These are phyloP conservation scores for Notamacropus eugenii DNA, from an alignment of 2,797 vertebrate genomes.

Conservation along the genomic window DNA sequence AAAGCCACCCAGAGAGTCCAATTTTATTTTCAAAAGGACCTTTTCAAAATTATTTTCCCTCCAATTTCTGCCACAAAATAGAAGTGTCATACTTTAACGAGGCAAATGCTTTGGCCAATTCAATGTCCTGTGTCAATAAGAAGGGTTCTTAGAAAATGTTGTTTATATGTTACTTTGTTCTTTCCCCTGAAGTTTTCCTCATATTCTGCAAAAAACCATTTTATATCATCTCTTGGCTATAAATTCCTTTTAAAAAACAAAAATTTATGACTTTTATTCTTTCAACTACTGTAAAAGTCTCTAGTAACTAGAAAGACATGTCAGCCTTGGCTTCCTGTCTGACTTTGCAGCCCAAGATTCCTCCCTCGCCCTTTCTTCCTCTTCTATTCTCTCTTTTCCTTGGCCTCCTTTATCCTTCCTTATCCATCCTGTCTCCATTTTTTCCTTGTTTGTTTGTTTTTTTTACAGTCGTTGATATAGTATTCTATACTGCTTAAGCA, in stretches of 20 bases:
- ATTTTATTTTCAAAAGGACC: not conserved
- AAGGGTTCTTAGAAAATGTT: not conserved
- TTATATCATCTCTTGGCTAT: not conserved
- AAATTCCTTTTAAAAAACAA: not conserved
- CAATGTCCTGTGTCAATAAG: not conserved
- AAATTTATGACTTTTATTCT: not conserved
- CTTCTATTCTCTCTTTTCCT: not conserved
- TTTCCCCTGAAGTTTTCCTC: not conserved
- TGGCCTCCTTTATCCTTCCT: not conserved
- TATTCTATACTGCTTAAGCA: not conserved
- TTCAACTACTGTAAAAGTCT: not conserved
- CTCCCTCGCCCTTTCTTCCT: not conserved
- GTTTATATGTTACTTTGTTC: not conserved
- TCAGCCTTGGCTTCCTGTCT: not conserved
- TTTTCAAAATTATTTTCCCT: not conserved
- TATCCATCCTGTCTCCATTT: not conserved
- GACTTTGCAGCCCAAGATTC: not conserved
- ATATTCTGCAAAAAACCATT: not conserved
- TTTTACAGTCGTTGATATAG: not conserved
- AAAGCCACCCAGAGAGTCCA: not conserved
- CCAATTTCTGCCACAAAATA: not conserved
- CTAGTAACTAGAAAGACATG: not conserved
- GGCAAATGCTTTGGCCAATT: not conserved
- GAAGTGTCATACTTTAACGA: not conserved
- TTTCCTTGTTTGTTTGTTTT: not conserved